Percentiles rank a stretch among this genome's conserved stretches.
These are phyloP conservation scores for Macrotis lagotis DNA, from an alignment of 2,113 vertebrate genomes.

Conservation along the genomic window DNA sequence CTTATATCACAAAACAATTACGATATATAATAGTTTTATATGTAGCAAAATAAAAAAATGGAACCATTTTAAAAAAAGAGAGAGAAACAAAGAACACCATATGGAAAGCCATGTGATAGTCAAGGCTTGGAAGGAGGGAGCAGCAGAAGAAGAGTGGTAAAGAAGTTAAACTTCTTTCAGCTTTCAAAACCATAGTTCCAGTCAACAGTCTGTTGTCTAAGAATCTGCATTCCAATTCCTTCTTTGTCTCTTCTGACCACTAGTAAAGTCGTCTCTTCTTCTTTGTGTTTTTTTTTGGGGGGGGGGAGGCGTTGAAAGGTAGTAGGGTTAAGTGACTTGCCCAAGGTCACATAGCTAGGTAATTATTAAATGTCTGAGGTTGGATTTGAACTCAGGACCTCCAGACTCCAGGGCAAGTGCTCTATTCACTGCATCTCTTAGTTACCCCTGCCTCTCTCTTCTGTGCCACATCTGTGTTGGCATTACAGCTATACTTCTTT, in stretches of 20 bases:
- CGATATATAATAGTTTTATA: background rate
- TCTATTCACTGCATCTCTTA: too few species aligned
- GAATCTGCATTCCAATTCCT: background rate
- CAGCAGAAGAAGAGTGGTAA: background rate
- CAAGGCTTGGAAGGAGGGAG: background rate
- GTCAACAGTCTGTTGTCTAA: background rate
- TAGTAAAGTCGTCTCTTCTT: too few species aligned
- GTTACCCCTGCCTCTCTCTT: too few species aligned
- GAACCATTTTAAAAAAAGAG: background rate
- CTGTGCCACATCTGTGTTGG: background rate
- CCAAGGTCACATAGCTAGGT: too few species aligned
- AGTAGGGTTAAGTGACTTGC: too few species aligned
- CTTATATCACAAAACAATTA: background rate
- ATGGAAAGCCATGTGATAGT: background rate
- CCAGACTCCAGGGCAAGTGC: too few species aligned
- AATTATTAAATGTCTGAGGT: too few species aligned
- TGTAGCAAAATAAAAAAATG: background rate
- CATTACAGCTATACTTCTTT: background rate
- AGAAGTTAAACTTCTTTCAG: background rate
- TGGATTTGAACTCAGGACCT: too few species aligned
- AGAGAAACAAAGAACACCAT: background rate
- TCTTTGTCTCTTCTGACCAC: too few species aligned
- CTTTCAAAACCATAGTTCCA: background rate
- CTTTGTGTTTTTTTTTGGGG: too few species aligned
- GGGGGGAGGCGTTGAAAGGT: too few species aligned